Percentiles rank a stretch among this genome's conserved stretches.
phyloP scores from a whole-genome alignment of 2,113 vertebrate genomes.

The Halcyon senegalensis region DNA sequence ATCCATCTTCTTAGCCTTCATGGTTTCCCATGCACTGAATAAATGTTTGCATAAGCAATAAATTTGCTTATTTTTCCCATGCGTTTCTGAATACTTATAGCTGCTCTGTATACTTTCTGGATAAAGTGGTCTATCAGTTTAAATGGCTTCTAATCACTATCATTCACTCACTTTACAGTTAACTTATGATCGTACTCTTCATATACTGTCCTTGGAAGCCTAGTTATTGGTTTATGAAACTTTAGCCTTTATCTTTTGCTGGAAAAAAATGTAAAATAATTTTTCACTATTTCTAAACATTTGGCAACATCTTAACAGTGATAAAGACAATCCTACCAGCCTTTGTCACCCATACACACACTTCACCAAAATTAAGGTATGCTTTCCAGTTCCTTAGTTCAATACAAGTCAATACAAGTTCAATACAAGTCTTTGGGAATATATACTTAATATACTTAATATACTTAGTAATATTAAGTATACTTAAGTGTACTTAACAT shows the following conservation, averaged over 20 bases:
- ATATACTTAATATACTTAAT: background rate
- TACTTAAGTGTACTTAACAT: too few relatives aligned
- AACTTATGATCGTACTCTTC: background rate
- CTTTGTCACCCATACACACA: background rate
- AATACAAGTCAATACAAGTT: too few relatives aligned
- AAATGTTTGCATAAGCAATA: slow-evolving; percentile 22
- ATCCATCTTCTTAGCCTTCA: background rate
- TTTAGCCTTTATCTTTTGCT: background rate
- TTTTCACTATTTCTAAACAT: background rate
- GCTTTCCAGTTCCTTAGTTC: background rate
- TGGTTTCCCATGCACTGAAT: background rate
- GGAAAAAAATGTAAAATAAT: background rate
- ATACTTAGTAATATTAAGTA: too few relatives aligned
- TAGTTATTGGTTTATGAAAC: background rate
- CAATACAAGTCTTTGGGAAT: background rate
- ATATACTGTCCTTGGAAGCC: background rate
- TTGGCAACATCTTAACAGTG: background rate
- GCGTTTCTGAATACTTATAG: background rate
- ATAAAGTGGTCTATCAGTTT: background rate
- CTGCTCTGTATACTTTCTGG: background rate
- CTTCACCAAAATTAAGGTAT: background rate
- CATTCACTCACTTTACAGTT: background rate
- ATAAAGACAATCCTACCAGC: background rate
- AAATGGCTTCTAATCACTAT: background rate
- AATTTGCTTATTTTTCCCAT: background rate